phyloP scores from a whole-genome alignment of 2,888 invertebrate genomes.

The Cataglyphis rosenhaueri region DNA sequence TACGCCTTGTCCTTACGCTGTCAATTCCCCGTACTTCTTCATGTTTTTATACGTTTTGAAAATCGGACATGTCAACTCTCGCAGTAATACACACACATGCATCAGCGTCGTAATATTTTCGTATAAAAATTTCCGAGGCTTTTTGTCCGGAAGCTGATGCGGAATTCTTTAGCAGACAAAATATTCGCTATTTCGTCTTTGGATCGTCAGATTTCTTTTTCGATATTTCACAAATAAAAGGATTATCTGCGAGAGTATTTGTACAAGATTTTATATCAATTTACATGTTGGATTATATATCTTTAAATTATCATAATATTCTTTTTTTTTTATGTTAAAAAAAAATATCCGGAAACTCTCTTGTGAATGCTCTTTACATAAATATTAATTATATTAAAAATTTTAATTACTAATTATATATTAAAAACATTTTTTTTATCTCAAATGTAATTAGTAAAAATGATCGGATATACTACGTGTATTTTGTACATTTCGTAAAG shows the following conservation, averaged over 20 bases:
- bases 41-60: conserved; percentile 26
- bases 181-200: not conserved
- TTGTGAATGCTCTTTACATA: not conserved
- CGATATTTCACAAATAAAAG: not conserved
- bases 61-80: not conserved
- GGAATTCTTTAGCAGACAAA: not conserved
- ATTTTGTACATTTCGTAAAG: not conserved
- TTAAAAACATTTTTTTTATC: not conserved
- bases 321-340: not conserved
- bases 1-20: conserved; percentile 9
- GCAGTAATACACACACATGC: not conserved
- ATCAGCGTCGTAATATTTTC: not conserved
- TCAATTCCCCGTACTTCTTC: not conserved
- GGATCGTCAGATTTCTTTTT: not conserved
- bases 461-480: not conserved
- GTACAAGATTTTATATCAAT: not conserved
- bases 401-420: not conserved
- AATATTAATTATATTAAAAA: not conserved
- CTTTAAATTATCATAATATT: not conserved
- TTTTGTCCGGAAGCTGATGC: not conserved
- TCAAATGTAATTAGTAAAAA: not conserved
- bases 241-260: not conserved
- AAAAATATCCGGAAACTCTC: not conserved
- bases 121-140: not conserved
- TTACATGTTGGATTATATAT: not conserved